Evolutionary conservation across 35 echinoderm and acorn worm genomes (phyloP), one percentile per base, ranked within the genome.

Genomic region (Heliocidaris tuberculata): DNA sequence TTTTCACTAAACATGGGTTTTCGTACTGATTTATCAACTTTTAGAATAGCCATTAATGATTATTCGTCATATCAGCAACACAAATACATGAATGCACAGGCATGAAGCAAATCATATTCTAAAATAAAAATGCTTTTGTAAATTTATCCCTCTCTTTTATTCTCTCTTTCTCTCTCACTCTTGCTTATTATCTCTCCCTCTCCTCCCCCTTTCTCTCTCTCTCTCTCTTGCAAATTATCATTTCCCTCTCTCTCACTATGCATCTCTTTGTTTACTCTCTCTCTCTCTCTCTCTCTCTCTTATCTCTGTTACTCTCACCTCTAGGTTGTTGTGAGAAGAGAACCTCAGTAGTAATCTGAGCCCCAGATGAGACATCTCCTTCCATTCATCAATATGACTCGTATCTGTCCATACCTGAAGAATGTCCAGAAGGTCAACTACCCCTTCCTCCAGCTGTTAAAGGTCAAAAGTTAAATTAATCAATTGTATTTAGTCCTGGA

Each of bases 311-410:
- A 85, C 7, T 32, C 94, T 95, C 50, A 98, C 97, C 88, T 99
- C 98, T 6, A 96, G 95, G 48, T 99, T 94, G 52, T 96, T 93
- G 52, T 96, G 93, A 48, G 95, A 95, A 27, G 96, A 94, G 85
- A 97, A 99, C 6, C 95, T 92, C 27, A 99, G 90, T 13, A 99
- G 93, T 13, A 99, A 88, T 16, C 98, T 54, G 0, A 99, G 78
- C 59, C 98, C 95, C 31, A 97, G 96, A 78, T 97, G 96, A 30
- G 98, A 95, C 96, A 99, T 96, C 94, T 99, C 98, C 48, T 48
- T 95, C 96, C 96, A 99, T 17, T 97, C 98, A 86, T 92, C 94
- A 6, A 70, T 27, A 0, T 85, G 85, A 49, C 56, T 59, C 2
- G 86, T 92, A 24, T 94, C 86, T 92, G 97, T 97, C 98, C 98